Percentiles rank a stretch among this genome's conserved stretches.
These are phyloP conservation scores for Altica lythri DNA, from an alignment of 2,888 invertebrate species.

Conservation along the genomic window DNA sequence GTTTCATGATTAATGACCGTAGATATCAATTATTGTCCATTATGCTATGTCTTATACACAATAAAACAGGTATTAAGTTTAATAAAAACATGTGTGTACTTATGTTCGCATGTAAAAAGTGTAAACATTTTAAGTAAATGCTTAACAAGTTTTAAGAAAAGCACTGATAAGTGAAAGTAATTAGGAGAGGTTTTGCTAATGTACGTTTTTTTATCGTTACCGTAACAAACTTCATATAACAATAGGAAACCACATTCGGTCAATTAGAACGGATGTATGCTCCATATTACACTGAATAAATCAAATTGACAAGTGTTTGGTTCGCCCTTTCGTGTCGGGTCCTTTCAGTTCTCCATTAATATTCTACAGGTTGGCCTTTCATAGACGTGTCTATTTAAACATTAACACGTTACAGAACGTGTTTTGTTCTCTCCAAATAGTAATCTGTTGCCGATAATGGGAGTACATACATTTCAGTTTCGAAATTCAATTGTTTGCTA, in stretches of 20 bases:
- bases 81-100: too few relatives aligned
- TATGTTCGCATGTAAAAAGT: too few relatives aligned
- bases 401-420: slow-evolving; percentile 52
- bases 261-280: slow-evolving; percentile 24
- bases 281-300: slow-evolving; percentile 32
- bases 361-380: slow-evolving; percentile 54
- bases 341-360: slow-evolving; percentile 51
- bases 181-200: too few relatives aligned
- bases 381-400: slow-evolving; percentile 51
- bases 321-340: slow-evolving; percentile 35
- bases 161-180: too few relatives aligned
- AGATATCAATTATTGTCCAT: too few relatives aligned
- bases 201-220: slow-evolving; percentile 20
- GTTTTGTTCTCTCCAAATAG: slow-evolving; percentile 54
- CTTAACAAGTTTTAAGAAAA: too few relatives aligned
- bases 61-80: too few relatives aligned
- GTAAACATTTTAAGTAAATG: too few relatives aligned
- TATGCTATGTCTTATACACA: too few relatives aligned
- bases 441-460: slow-evolving; percentile 54
- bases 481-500: slow-evolving; percentile 53
- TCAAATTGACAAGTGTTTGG: slow-evolving; percentile 37
- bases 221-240: slow-evolving; percentile 15
- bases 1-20: slow-evolving; percentile 11
- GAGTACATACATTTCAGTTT: slow-evolving; percentile 51
- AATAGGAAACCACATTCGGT: slow-evolving; percentile 24